Evolutionary conservation across 2,113 vertebrate genomes (phyloP).

Genomic region (Pipra filicauda): DNA sequence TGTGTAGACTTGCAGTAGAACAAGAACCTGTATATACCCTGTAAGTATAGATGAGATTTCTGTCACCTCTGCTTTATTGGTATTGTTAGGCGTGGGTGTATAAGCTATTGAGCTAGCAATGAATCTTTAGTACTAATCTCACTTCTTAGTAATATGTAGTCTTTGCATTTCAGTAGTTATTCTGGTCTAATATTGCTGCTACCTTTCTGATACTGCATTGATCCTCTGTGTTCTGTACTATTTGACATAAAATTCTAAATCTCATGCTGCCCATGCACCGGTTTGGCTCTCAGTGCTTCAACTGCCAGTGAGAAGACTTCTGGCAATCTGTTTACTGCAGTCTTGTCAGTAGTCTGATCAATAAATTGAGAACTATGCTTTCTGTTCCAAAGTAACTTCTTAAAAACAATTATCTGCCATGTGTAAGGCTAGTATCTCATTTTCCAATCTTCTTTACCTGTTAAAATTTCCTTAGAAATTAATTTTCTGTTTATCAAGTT

Average conservation of each 20-base stretch:
- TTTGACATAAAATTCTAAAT: not conserved
- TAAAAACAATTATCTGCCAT: not conserved
- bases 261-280: fast-evolving
- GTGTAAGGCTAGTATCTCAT: not conserved
- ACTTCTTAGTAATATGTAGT: not conserved
- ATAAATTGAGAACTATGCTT: not conserved
- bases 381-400: not conserved
- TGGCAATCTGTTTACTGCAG: not conserved
- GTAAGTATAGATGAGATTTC: not conserved
- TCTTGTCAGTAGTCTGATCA: not conserved
- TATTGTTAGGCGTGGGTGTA: not conserved
- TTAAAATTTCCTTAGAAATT: not conserved
- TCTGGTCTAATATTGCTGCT: not conserved
- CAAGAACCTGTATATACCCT: not conserved
- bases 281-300: not conserved
- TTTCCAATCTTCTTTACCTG: not conserved
- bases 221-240: not conserved
- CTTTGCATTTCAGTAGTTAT: not conserved
- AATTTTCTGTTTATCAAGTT: not conserved
- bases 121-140: not conserved
- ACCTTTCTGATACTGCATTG: not conserved
- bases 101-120: not conserved
- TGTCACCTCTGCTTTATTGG: not conserved
- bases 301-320: not conserved
- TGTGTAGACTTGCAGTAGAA: not conserved